Percentiles rank a stretch among this genome's conserved stretches.
phyloP scores from a whole-genome alignment of 1,140 invertebrate species.

The Colletes latitarsis region DNA sequence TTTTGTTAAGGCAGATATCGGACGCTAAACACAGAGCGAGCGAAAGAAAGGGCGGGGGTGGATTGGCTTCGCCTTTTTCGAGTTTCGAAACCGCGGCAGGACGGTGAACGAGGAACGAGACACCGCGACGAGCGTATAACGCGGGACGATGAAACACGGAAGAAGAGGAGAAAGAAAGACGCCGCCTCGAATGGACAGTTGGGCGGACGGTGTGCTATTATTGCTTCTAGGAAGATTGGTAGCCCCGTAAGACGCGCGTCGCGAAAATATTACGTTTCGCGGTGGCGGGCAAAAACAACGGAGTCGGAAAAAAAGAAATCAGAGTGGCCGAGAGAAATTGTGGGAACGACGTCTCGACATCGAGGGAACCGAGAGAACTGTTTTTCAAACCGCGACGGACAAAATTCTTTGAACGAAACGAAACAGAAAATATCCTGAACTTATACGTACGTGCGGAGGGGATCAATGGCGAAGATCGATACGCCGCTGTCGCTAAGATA shows the following conservation, averaged over 20 bases:
- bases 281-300: slow-evolving; percentile 59
- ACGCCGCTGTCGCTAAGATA: slow-evolving; percentile 25
- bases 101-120: slow-evolving; percentile 40
- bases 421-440: slow-evolving; percentile 22
- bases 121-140: slow-evolving; percentile 15
- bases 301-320: slow-evolving; percentile 68
- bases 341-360: slow-evolving; percentile 9
- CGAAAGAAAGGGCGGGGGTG: slow-evolving; percentile 30
- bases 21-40: slow-evolving; percentile 63
- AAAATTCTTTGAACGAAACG: neutral
- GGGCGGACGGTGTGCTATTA: slow-evolving; percentile 76
- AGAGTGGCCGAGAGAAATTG: slow-evolving; percentile 40
- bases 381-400: too few relatives aligned
- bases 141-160: slow-evolving; percentile 59
- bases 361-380: neutral
- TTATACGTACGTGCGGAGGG: neutral
- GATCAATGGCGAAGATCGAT: slow-evolving; percentile 42
- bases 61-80: neutral
- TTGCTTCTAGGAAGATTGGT: slow-evolving; percentile 79
- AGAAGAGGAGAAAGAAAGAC: slow-evolving; percentile 61
- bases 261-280: slow-evolving; percentile 78
- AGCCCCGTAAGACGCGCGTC: slow-evolving; percentile 69
- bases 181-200: slow-evolving; percentile 73
- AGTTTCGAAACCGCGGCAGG: slow-evolving; percentile 32
- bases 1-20: slow-evolving; percentile 77